These are phyloP conservation scores for Apis mellifera DNA, from an alignment of 1,140 invertebrate species.

Conservation along the genomic window DNA sequence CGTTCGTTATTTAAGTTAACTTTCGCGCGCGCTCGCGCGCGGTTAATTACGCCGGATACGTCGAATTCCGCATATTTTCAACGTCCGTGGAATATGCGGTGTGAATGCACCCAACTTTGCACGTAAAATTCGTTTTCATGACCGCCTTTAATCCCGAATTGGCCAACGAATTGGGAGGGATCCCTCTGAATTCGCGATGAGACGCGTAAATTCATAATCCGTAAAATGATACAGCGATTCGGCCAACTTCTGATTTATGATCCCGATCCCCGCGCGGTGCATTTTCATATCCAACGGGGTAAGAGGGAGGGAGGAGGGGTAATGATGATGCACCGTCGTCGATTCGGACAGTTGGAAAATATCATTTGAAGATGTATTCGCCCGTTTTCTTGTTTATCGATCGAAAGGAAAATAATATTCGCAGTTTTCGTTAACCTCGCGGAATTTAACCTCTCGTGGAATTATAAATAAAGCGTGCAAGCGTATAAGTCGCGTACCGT, in stretches of 20 bases:
- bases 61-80: background rate
- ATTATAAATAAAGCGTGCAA: too few species aligned
- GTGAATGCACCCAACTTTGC: background rate
- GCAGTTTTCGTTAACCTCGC: too few species aligned
- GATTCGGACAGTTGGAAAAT: too few species aligned
- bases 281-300: background rate
- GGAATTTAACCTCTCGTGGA: too few species aligned
- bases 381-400: too few species aligned
- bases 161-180: too few species aligned
- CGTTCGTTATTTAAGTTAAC: conserved; percentile 26
- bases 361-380: too few species aligned
- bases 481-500: too few species aligned
- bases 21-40: background rate
- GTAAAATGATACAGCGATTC: background rate
- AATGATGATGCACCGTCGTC: too few species aligned
- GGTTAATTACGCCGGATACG: background rate
- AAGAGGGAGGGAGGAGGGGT: too few species aligned
- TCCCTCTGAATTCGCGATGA: background rate
- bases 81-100: background rate
- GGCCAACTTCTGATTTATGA: conserved; percentile 21
- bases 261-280: background rate
- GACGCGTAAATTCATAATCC: conserved; percentile 14
- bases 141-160: conserved; percentile 12
- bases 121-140: conserved; percentile 20
- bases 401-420: too few species aligned